These are phyloP conservation scores for Halichoeres trimaculatus DNA, from an alignment of 2,113 vertebrate species.

Conservation along the genomic window DNA sequence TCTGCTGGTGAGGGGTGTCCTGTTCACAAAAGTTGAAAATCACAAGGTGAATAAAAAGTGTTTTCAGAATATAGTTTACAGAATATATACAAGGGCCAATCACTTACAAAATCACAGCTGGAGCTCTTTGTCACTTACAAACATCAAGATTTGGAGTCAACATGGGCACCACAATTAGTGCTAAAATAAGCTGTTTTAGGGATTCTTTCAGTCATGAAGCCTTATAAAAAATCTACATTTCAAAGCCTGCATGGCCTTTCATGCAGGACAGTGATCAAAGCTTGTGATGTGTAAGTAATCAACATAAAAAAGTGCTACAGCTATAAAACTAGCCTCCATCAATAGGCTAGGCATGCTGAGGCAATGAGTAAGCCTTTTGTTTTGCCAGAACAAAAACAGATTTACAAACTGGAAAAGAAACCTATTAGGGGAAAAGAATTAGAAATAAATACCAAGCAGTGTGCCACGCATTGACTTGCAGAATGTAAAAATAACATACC, in stretches of 20 bases:
- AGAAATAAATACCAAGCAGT: conserved; percentile 1
- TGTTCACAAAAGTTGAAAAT: neutral
- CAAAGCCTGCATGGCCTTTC: neutral
- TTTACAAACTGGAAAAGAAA: conserved; percentile 5
- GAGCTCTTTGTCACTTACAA: no score
- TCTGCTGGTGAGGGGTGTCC: neutral
- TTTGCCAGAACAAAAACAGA: neutral
- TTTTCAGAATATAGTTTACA: no score
- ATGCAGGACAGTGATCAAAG: neutral
- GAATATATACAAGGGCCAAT: no score
- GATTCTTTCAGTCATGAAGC: no score
- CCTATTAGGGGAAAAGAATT: neutral
- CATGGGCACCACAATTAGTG: neutral
- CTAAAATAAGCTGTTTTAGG: neutral
- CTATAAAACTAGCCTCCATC: conserved; percentile 44
- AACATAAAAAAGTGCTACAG: conserved; percentile 2
- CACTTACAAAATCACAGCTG: no score
- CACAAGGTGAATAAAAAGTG: neutral
- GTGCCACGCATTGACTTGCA: neutral
- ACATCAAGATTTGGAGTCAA: no score
- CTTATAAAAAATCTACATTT: conserved; percentile 7
- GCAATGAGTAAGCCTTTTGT: conserved; percentile 27
- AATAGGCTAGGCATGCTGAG: conserved; percentile 31
- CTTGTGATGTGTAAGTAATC: conserved; percentile 8
- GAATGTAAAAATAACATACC: neutral